Evolutionary conservation across 2,888 invertebrate species (phyloP), one percentile per base, ranked within the genome.

Genomic region (Melinaea menophilus): DNA sequence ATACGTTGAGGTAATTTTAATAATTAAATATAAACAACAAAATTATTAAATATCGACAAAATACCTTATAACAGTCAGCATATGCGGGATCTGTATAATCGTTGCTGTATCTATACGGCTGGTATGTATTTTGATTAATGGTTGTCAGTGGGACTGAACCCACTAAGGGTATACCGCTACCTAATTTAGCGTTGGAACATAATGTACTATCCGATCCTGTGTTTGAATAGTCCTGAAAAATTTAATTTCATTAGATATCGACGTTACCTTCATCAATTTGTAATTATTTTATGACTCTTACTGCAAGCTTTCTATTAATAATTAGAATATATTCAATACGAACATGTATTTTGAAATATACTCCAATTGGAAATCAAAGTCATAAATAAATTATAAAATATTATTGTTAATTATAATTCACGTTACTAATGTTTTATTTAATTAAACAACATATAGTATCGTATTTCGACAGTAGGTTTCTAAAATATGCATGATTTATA

Each of bases 61-160:
- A 74, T 75, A 86, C 91, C 92, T 93, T 91, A 92, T 94, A 90
- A 90, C 95, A 95, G 68, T 95, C 95, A 68, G 95, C 94, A 87
- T 95, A 95, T 65, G 94, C 93, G 0, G 95, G 95, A 74, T 96
- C 95, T 46, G 94, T 93, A 80, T 95, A 95, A 81, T 96, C 95
- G 59, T 94, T 94, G 69, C 94, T 94, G 79, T 94, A 95, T 76
- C 93, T 85, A 73, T 88, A 89, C 0, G 88, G 86, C 46, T 88
- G 88, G 71, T 89, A 88, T 2, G 81, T 76, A 57, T 74, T 86
- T 72, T 94, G 93, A 79, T 94, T 95, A 73, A 95, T 94, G 55
- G 93, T 90, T 57, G 94, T 92, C 76, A 95, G 91, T 69, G 94
- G 94, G 2, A 96, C 95, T 0, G 95, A 94, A 0, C 96, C 96